Evolutionary conservation across 2,797 vertebrate species (phyloP).

Genomic region (Lemur catta): DNA sequence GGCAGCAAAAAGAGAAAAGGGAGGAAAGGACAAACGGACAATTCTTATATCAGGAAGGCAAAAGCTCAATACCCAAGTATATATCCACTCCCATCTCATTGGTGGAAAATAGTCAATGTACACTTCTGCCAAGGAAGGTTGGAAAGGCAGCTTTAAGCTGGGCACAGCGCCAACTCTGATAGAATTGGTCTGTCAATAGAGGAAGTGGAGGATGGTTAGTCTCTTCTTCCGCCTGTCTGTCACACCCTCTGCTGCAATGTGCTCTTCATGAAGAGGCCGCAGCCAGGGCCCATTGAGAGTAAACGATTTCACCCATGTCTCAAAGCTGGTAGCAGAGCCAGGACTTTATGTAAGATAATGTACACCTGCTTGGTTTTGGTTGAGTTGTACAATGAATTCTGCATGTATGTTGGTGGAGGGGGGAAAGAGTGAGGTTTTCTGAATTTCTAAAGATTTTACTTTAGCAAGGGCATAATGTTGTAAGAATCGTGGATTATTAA

Average conservation of each 20-base stretch:
- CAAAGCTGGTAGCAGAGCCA: neutral
- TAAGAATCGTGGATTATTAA: neutral
- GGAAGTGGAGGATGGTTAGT: neutral
- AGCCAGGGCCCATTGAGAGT: neutral
- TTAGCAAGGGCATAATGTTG: neutral
- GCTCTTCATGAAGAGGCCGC: neutral
- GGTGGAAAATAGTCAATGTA: neutral
- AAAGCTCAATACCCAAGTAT: neutral
- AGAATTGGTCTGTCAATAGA: neutral
- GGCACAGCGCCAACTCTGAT: neutral
- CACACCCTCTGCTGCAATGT: neutral
- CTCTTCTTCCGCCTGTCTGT: neutral
- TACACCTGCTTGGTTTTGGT: neutral
- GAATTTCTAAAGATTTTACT: neutral
- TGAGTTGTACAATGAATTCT: neutral
- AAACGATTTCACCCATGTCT: neutral
- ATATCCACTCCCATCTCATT: neutral
- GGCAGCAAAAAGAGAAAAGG: neutral
- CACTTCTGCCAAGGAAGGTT: neutral
- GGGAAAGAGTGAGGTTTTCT: neutral
- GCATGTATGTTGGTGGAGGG: rapidly evolving
- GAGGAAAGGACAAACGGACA: neutral
- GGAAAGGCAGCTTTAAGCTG: neutral
- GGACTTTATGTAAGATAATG: neutral
- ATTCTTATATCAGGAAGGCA: neutral